Conservation (phyloP, 2,888 invertebrate species). For the Odontocerum albicorne region DNA sequence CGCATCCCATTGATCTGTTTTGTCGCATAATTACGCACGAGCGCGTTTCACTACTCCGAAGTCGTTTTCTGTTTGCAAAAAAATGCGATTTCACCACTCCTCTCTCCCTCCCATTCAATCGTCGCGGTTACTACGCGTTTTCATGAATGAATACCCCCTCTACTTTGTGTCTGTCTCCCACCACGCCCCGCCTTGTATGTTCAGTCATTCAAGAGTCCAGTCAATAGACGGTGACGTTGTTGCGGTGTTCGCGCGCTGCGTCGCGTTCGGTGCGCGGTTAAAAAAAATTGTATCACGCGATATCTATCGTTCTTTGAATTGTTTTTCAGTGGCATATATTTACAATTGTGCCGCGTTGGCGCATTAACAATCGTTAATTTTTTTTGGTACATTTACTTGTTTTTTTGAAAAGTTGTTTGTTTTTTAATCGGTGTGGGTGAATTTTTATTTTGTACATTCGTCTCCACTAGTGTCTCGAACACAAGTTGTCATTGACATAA, state of each 20-base stretch:
- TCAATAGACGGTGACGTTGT: slow-evolving; percentile 10
- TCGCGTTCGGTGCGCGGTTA: not conserved
- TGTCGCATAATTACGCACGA: not conserved
- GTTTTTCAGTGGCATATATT: too few species aligned
- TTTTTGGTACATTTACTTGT: too few species aligned
- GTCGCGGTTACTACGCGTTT: slow-evolving; percentile 43
- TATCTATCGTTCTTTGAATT: not conserved
- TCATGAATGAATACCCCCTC: slow-evolving; percentile 47
- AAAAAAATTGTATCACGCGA: slow-evolving; percentile 4
- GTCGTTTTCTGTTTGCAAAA: slow-evolving; percentile 20
- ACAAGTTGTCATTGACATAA: too few species aligned
- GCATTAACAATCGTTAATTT: too few species aligned
- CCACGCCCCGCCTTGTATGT: slow-evolving; percentile 39
- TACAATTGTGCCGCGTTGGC: too few species aligned
- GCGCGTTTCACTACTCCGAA: slow-evolving; percentile 33
- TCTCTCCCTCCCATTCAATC: slow-evolving; percentile 28
- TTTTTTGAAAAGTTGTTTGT: too few species aligned
- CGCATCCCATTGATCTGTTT: not conserved
- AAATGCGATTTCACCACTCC: slow-evolving; percentile 23
- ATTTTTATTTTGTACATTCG: too few species aligned
- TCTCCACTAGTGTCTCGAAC: too few species aligned
- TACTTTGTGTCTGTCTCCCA: slow-evolving; percentile 48
- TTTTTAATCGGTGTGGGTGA: too few species aligned
- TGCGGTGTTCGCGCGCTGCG: not conserved
- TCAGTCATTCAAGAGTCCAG: slow-evolving; percentile 31